phyloP scores from a whole-genome alignment of 2,113 vertebrate species.

The Dipodomys merriami region DNA sequence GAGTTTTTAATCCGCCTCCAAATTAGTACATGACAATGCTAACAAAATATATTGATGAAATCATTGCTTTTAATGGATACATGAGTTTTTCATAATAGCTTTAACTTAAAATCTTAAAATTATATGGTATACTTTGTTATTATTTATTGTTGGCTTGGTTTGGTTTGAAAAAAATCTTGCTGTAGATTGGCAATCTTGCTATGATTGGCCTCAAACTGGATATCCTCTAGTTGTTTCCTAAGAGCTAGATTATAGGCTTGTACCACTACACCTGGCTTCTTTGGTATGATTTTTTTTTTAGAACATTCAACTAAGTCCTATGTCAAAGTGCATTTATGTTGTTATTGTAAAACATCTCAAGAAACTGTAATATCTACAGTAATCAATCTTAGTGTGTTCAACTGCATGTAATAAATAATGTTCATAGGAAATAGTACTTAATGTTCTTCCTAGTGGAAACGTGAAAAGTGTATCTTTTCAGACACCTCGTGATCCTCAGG shows the following conservation, averaged over 20 bases:
- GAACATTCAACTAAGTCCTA: background rate
- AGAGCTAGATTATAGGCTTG: too few relatives aligned
- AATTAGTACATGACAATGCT: slow-evolving; percentile 13
- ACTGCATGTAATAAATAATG: background rate
- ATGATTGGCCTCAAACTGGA: too few relatives aligned
- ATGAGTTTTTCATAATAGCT: slow-evolving; percentile 28
- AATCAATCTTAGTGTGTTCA: background rate
- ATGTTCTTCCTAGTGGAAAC: background rate
- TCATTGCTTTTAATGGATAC: slow-evolving; percentile 17
- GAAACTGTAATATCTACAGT: background rate
- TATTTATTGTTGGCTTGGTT: background rate
- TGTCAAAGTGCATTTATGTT: background rate
- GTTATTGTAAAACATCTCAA: slow-evolving; percentile 15
- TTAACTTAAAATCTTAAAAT: slow-evolving; percentile 2
- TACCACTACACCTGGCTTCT: background rate
- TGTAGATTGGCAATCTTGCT: background rate
- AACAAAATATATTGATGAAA: slow-evolving; percentile 34
- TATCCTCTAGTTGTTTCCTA: too few relatives aligned
- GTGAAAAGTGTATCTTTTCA: background rate
- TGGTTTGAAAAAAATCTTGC: background rate
- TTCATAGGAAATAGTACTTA: background rate
- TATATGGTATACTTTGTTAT: slow-evolving; percentile 6
- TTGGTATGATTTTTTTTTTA: slow-evolving; percentile 35
- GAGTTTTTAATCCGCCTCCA: slow-evolving; percentile 30
- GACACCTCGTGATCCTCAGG: background rate